Base-by-base conservation (phyloP, 1,140 invertebrate genomes). In the Wasmannia auropunctata region DNA sequence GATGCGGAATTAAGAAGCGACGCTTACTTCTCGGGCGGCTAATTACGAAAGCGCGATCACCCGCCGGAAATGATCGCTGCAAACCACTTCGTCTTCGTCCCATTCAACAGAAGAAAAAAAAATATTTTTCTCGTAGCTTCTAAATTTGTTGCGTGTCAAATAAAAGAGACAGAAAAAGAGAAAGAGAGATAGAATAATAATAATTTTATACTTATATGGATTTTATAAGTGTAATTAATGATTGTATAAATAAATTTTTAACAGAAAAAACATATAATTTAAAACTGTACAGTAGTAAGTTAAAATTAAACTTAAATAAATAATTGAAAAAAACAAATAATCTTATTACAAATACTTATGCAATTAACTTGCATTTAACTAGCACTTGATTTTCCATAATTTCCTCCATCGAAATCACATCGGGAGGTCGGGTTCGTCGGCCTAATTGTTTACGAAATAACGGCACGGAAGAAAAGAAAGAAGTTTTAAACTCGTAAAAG, bases 1-100 rank as follows among this genome's bases (percentile, higher is more conserved):
- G 91, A 92, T 91, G 88, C 70, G 72, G 88, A 90, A 92, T 92
- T 92, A 90, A 92, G 89, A 91, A 92, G 86, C 85, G 88, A 90
- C 81, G 81, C 80, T 83, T 63, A 85, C 86, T 88, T 88, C 80
- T 86, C 70, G 74, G 25, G 37, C 49, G 81, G 87, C 91, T 91
- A 90, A 91, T 91, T 91, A 91, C 62, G 88, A 90, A 75, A 90
- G 88, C 62, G 88, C 65, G 87, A 89, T 89, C 88, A 80, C 77
- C 72, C 88, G 54, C 75, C 80, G 87, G 87, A 89, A 89, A 89
- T 86, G 88, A 89, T 89, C 77, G 63, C 67, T 58, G 69, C 51
- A 43, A 46, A 74, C 67, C 67, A 74, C 51, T 58, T 74, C 19
- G 51, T 83, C 51, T 83, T 31, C 34, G 79, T 81, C 34, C 19